A percentile compares a stretch with the other conserved stretches of the same genome.
phyloP scores from a whole-genome alignment of 2,888 invertebrate genomes.

The Macaria notata region DNA sequence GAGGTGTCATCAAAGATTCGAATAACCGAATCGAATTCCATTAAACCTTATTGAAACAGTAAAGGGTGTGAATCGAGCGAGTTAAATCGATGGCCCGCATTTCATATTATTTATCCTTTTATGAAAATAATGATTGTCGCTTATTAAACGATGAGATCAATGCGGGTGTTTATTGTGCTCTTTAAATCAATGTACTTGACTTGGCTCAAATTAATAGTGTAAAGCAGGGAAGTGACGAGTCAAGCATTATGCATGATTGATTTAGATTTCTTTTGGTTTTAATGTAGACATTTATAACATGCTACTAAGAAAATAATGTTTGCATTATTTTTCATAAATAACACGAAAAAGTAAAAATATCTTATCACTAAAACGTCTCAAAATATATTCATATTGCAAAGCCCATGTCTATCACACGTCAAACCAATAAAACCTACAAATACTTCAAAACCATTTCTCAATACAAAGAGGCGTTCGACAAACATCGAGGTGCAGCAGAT shows the following conservation, averaged over 20 bases:
- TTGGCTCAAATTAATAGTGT: slow-evolving; percentile 3
- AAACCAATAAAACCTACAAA: slow-evolving; percentile 3
- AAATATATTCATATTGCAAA: no score
- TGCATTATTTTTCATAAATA: no score
- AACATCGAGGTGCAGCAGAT: slow-evolving; percentile 59
- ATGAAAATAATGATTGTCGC: slow-evolving; percentile 76
- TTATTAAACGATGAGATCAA: slow-evolving; percentile 62
- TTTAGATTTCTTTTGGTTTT: no score
- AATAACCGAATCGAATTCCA: slow-evolving; percentile 49
- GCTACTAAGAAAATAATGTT: no score
- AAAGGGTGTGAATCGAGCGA: slow-evolving; percentile 73
- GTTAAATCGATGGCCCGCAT: slow-evolving; percentile 76
- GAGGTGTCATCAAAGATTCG: slow-evolving; percentile 32
- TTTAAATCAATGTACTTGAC: slow-evolving; percentile 50
- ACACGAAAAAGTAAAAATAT: no score
- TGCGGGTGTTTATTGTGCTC: slow-evolving; percentile 67
- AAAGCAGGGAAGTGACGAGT: no score
- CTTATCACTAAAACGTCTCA: no score
- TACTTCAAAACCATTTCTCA: slow-evolving; percentile 9
- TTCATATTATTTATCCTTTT: slow-evolving; percentile 57
- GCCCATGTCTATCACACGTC: no score
- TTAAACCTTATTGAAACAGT: slow-evolving; percentile 59
- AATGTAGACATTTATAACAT: no score
- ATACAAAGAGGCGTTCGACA: slow-evolving; percentile 16
- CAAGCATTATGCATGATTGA: no score